phyloP scores from a whole-genome alignment of 1,140 invertebrate genomes.

The Potamilus streckersoni region DNA sequence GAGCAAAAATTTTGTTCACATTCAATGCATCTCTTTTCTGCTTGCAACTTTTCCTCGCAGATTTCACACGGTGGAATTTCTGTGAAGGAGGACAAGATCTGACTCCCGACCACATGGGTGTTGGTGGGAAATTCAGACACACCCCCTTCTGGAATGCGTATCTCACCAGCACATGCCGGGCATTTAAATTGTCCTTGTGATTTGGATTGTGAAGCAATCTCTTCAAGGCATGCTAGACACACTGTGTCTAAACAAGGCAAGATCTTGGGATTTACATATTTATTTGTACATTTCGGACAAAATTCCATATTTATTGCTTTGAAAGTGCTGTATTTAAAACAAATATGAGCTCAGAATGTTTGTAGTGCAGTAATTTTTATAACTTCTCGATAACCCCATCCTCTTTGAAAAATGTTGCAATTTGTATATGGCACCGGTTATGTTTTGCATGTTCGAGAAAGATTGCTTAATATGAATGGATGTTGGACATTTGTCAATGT shows the following conservation, averaged over 20 bases:
- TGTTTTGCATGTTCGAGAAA: too few relatives aligned
- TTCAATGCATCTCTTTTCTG: constrained; percentile 32
- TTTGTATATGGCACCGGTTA: too few relatives aligned
- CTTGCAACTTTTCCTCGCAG: constrained; percentile 30
- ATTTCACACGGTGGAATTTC: constrained; percentile 12
- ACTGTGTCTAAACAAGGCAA: constrained; percentile 36
- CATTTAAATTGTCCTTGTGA: constrained; percentile 18
- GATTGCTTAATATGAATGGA: too few relatives aligned
- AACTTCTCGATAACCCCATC: too few relatives aligned
- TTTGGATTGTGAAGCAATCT: constrained; percentile 20
- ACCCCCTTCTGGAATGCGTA: constrained; percentile 27
- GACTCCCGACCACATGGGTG: constrained; percentile 4
- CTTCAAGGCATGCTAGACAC: constrained; percentile 25
- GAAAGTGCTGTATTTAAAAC: too few relatives aligned
- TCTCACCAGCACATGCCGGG: constrained; percentile 21
- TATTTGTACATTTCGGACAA: constrained; percentile 32
- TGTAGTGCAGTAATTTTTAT: too few relatives aligned
- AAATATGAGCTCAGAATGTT: too few relatives aligned
- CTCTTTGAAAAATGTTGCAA: too few relatives aligned
- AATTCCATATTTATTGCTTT: constrained; percentile 9
- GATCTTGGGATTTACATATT: constrained; percentile 28
- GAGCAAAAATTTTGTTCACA: constrained; percentile 39
- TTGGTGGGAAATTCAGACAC: constrained; percentile 15
- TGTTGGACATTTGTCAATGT: too few relatives aligned
- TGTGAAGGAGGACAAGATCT: background rate